phyloP scores from a whole-genome alignment of 2,797 vertebrate species.

The Spea hammondii region DNA sequence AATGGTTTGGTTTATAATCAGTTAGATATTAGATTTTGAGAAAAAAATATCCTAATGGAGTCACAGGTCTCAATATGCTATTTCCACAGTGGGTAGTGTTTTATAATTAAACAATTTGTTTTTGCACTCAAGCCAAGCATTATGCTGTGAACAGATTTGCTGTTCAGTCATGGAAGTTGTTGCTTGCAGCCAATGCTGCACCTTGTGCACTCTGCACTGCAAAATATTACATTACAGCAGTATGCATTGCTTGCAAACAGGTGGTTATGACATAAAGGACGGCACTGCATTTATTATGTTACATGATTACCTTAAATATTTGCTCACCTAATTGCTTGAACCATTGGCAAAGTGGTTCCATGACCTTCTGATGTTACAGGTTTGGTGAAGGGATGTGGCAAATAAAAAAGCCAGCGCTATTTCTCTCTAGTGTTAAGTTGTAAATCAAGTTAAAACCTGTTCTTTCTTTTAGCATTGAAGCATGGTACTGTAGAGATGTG shows the following conservation, averaged over 20 bases:
- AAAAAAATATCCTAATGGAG: slow-evolving; percentile 43
- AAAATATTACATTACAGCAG: slow-evolving; percentile 40
- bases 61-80: slow-evolving; percentile 29
- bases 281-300: too few species aligned
- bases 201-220: slow-evolving; percentile 23
- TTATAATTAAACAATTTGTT: slow-evolving; percentile 54
- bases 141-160: slow-evolving; percentile 2
- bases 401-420: too few species aligned
- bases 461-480: too few species aligned
- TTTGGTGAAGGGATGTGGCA: too few species aligned
- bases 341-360: too few species aligned
- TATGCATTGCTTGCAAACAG: slow-evolving; percentile 13
- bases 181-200: slow-evolving; percentile 16
- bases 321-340: too few species aligned
- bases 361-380: too few species aligned
- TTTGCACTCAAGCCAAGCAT: slow-evolving; percentile 34
- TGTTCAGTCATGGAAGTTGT: slow-evolving; percentile 18
- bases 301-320: too few species aligned
- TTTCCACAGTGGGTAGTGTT: slow-evolving; percentile 46
- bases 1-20: slow-evolving; percentile 41
- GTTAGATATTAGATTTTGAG: slow-evolving; percentile 42
- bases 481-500: too few species aligned
- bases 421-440: too few species aligned
- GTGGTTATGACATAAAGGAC: neutral
- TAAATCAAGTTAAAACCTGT: too few species aligned